Conservation (phyloP, 2,888 invertebrate genomes). For the Acanthopleura granulata region DNA sequence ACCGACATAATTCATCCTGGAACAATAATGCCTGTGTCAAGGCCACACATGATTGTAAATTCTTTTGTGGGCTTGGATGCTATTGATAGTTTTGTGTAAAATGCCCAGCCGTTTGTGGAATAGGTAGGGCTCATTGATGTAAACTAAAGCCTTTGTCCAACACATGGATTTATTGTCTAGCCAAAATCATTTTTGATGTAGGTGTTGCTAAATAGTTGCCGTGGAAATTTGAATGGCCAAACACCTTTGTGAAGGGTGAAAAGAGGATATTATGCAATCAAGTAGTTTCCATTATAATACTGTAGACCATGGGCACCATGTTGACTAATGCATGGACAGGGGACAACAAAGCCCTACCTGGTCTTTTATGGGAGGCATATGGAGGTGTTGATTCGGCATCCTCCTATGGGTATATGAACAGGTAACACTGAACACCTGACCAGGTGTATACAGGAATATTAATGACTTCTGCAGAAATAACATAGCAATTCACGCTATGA, state of each 20-base stretch:
- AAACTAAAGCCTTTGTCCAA: background rate
- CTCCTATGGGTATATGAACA: no score
- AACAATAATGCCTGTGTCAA: background rate
- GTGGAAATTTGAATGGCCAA: background rate
- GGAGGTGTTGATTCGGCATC: no score
- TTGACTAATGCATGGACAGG: no score
- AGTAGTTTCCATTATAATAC: background rate
- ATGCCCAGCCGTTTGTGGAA: background rate
- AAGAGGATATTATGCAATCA: constrained; percentile 2
- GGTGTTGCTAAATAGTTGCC: constrained; percentile 9
- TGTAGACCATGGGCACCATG: no score
- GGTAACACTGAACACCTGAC: no score
- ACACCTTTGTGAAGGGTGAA: background rate
- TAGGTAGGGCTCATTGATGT: no score
- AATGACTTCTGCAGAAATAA: no score
- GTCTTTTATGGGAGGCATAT: no score
- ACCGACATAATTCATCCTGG: constrained; percentile 1
- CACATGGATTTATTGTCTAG: background rate
- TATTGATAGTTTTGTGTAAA: background rate
- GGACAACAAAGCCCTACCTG: no score
- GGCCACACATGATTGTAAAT: background rate
- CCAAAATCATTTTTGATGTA: background rate
- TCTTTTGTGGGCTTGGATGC: background rate
- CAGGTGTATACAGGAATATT: no score
- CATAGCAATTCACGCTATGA: no score